Base-by-base conservation (phyloP, 2,113 vertebrate genomes). In the Hipposideros armiger region DNA sequence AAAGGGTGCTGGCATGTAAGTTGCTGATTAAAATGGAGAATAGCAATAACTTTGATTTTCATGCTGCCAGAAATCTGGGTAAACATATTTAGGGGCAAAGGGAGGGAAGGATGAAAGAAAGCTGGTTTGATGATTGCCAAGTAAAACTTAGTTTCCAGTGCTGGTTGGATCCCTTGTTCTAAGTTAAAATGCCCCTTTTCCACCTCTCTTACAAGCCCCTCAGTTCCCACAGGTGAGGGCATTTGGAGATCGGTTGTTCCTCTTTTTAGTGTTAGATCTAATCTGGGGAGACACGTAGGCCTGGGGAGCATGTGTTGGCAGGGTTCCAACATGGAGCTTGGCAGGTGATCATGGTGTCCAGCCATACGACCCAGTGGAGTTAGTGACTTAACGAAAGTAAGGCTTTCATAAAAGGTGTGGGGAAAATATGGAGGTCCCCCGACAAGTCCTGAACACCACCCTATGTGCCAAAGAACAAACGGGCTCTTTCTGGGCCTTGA, bases 271-370 rank as follows among this genome's bases (percentile, higher is more conserved):
- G 50, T 64, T 52, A 50, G 4, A 13, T 22, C 30, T 74, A 66
- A 52, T 9, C 40, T 13, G n/a, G 26, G 28, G 28, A 32, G 16
- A 16, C 4, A 2, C 30, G 7, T 60, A 2, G 85, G 24, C 11
- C 67, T 70, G 16, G 58, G 19, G 8, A 78, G 7, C 1, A 10
- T 19, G 24, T 14, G 8, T 16, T 45, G 4, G 56, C 4, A 0
- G 15, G 16, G 4, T 6, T 8, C 5, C 22, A 45, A 28, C 26
- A 42, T 3, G 16, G 64, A 77, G 0, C 50, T 36, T 0, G 0
- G 36, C 54, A 54, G 16, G 22, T 14, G 50, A 26, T 1, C n/a
- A 32, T 11, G 36, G 45, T 5, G 2, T 62, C 13, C 20, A 7
- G 64, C 20, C 26, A 30, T 66, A 17, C 0, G 42, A 47, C 20